Percentiles rank a stretch among this genome's conserved stretches.
phyloP scores from a whole-genome alignment of 2,888 invertebrate genomes.

The Carcina quercana region DNA sequence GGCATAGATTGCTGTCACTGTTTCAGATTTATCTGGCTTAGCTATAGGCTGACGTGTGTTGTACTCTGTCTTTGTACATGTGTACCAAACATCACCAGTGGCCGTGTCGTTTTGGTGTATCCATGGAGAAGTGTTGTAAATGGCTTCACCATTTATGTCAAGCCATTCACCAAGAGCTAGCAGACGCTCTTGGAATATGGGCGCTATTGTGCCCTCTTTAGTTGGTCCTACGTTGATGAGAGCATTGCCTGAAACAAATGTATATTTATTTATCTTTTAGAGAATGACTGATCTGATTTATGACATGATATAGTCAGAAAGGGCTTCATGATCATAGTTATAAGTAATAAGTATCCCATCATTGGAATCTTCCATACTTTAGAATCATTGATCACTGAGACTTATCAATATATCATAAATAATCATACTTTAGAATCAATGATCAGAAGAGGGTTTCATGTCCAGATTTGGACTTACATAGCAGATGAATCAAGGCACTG shows the following conservation, averaged over 20 bases:
- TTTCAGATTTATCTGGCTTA: conserved; percentile 24
- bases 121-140: conserved; percentile 88
- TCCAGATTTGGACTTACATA: too few species aligned
- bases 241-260: conserved; percentile 80
- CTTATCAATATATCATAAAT: too few species aligned
- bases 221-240: conserved; percentile 93
- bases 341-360: too few species aligned
- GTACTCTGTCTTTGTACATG: conserved; percentile 41
- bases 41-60: conserved; percentile 31
- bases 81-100: conserved; percentile 85
- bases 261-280: too few species aligned
- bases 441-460: too few species aligned
- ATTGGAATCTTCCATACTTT: too few species aligned
- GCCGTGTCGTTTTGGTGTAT: conserved; percentile 84
- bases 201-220: conserved; percentile 88
- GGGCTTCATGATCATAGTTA: too few species aligned
- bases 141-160: conserved; percentile 88
- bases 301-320: too few species aligned
- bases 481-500: too few species aligned
- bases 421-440: too few species aligned
- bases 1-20: conserved; percentile 75
- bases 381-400: too few species aligned
- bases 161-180: conserved; percentile 88
- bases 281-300: too few species aligned
- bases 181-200: conserved; percentile 91